Base-by-base conservation (phyloP, 1,140 invertebrate genomes). In the Nautilus pompilius region DNA sequence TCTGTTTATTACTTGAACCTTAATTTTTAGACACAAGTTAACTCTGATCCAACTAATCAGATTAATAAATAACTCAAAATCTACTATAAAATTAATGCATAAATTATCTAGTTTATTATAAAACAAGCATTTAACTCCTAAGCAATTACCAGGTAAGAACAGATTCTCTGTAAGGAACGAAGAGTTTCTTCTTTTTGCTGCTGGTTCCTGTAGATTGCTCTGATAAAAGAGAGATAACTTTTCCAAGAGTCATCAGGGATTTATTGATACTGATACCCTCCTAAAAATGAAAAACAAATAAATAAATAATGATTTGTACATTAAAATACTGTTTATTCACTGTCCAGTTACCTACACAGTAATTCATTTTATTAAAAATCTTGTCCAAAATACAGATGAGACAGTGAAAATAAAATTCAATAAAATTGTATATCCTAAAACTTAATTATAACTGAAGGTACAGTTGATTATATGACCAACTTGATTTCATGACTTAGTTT, bases 91-190 rank as follows among this genome's bases (percentile, higher is more conserved):
- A n/a, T n/a, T n/a, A n/a, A n/a, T n/a, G n/a, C n/a, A n/a, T n/a
- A n/a, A n/a, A n/a, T n/a, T n/a, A n/a, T n/a, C n/a, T n/a, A n/a
- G n/a, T n/a, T n/a, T n/a, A n/a, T n/a, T n/a, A n/a, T n/a, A n/a
- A n/a, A n/a, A n/a, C n/a, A n/a, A n/a, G n/a, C n/a, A n/a, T n/a
- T n/a, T n/a, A n/a, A n/a, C n/a, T n/a, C n/a, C n/a, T n/a, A n/a
- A n/a, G n/a, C n/a, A n/a, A 73, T 56, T 64, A 85, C 92, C 93
- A 95, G 0, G 93, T 96, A 0, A 95, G 85, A 24, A 94, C 91
- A 5, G 93, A 95, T 81, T 96, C 92, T 36, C 94, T 84, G 82
- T 96, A 96, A 1, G 93, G 93, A 63, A 96, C 93, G 68, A 87
- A 88, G 58, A 83, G 78, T 34, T 86, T 84, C 67, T 85, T 86